Evolutionary conservation across 2,113 vertebrate genomes (phyloP).

Genomic region (Sciurus niger): DNA sequence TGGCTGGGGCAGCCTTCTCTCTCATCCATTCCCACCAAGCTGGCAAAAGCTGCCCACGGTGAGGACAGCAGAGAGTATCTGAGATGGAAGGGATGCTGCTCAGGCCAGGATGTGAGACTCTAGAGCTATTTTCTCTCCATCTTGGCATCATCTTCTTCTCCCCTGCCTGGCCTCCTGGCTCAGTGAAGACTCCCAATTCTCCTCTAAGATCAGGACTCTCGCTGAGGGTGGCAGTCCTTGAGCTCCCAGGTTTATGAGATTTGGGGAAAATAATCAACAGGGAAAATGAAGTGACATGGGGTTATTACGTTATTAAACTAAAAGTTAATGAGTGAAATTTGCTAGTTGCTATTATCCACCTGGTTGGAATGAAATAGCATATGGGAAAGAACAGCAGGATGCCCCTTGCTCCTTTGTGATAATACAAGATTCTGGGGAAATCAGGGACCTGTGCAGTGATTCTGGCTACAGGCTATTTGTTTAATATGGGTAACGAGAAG

Average conservation of each 20-base stretch:
- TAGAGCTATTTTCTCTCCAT: too few relatives aligned
- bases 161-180: neutral
- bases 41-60: neutral
- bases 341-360: neutral
- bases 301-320: neutral
- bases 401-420: neutral
- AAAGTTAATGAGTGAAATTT: neutral
- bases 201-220: neutral
- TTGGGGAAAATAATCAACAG: neutral
- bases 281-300: neutral
- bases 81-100: neutral
- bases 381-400: neutral
- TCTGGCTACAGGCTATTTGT: neutral
- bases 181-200: neutral
- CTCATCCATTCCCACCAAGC: neutral
- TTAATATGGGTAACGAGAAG: neutral
- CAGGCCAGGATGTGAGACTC: neutral
- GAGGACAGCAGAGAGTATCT: neutral
- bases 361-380: neutral
- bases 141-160: neutral
- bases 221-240: neutral
- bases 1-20: neutral
- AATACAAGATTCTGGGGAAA: neutral
- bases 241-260: neutral
- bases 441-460: rapidly evolving